Conservation (phyloP, 2,888 invertebrate genomes). For the Drosophila maculinotata region DNA sequence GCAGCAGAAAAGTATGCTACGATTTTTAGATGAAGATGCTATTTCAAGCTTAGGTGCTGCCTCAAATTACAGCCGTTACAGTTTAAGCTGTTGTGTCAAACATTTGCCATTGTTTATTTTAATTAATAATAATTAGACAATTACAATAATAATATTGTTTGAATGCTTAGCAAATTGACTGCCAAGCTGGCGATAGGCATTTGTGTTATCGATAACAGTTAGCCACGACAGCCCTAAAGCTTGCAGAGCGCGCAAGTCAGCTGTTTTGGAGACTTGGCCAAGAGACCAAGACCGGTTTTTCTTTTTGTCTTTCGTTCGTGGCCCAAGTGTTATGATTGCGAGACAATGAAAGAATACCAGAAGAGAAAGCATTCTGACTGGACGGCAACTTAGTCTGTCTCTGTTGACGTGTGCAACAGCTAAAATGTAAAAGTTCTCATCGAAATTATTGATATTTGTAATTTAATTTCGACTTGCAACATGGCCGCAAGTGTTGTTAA, state of each 20-base stretch:
- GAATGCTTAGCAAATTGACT: not conserved
- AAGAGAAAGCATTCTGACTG: constrained; percentile 70
- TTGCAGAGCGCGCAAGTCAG: constrained; percentile 29
- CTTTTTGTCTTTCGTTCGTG: not conserved
- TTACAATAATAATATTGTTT: not conserved
- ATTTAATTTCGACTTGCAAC: not conserved
- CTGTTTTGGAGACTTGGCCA: constrained; percentile 34
- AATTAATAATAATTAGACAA: too few relatives aligned
- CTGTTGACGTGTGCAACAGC: constrained; percentile 70
- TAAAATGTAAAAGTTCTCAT: constrained; percentile 35
- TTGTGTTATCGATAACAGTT: constrained; percentile 35
- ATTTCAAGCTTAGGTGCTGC: not conserved
- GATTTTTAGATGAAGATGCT: not conserved
- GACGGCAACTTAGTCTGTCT: constrained; percentile 24
- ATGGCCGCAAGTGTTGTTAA: constrained; percentile 71
- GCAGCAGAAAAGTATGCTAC: not conserved
- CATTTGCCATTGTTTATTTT: too few relatives aligned
- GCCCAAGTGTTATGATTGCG: constrained; percentile 47
- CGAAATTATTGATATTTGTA: constrained; percentile 1
- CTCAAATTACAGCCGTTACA: not conserved
- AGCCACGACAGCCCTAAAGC: constrained; percentile 21
- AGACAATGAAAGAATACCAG: constrained; percentile 47
- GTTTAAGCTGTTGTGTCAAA: not conserved
- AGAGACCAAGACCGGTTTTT: constrained; percentile 61
- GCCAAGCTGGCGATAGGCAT: not conserved